These are phyloP conservation scores for Choristoneura rosaceana DNA, from an alignment of 2,888 invertebrate genomes.

Conservation along the genomic window DNA sequence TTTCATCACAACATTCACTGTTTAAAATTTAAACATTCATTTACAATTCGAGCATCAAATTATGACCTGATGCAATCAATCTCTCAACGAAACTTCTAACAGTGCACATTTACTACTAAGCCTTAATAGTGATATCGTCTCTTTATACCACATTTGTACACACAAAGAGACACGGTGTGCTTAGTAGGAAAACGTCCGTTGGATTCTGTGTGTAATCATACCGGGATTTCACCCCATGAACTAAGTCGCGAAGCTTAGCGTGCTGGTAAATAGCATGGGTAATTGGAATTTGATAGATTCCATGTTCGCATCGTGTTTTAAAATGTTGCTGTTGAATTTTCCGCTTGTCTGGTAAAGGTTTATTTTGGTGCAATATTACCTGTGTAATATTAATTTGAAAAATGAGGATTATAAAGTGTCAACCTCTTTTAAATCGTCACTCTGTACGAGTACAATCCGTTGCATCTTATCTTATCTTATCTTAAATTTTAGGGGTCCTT, in stretches of 20 bases:
- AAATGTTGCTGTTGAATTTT: slow-evolving; percentile 3
- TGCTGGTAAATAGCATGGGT: slow-evolving; percentile 24
- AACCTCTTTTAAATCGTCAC: no score
- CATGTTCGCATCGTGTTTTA: slow-evolving; percentile 15
- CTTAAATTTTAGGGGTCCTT: no score
- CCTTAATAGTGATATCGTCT: not conserved
- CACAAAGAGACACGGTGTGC: slow-evolving; percentile 4
- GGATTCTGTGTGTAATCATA: slow-evolving; percentile 25
- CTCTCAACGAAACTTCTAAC: not conserved
- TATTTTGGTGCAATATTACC: no score
- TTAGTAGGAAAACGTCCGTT: slow-evolving; percentile 1
- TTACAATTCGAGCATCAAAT: not conserved
- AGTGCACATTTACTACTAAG: not conserved
- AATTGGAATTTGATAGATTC: slow-evolving; percentile 28
- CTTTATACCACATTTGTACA: not conserved
- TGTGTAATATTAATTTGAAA: no score
- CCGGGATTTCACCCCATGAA: slow-evolving; percentile 17
- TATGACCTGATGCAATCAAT: not conserved
- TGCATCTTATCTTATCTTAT: no score
- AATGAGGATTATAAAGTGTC: no score
- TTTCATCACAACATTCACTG: no score
- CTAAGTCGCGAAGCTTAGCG: slow-evolving; percentile 19
- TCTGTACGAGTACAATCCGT: no score
- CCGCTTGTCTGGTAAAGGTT: not conserved
- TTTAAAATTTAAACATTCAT: no score